Evolutionary conservation across 2,113 vertebrate genomes (phyloP).

Genomic region (Stercorarius parasiticus): DNA sequence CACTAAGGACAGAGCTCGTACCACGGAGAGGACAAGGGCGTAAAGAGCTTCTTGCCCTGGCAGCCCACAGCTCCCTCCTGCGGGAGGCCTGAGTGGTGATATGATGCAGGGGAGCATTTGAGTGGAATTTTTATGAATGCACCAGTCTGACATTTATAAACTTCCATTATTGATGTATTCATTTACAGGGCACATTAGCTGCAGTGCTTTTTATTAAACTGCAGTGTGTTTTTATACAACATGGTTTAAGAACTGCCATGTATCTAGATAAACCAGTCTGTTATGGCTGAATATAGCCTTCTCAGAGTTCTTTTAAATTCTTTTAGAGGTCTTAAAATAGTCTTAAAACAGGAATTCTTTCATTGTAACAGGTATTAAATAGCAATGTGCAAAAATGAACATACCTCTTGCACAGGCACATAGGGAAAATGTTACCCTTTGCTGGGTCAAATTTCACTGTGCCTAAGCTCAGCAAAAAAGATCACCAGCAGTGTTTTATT

Average conservation of each 20-base stretch:
- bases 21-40: background rate
- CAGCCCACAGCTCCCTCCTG: background rate
- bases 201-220: slow-evolving; percentile 20
- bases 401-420: background rate
- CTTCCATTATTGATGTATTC: background rate
- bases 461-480: background rate
- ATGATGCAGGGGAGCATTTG: background rate
- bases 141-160: background rate
- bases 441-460: background rate
- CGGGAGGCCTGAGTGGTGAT: background rate
- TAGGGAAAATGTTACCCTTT: background rate
- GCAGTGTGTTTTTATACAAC: background rate
- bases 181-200: background rate
- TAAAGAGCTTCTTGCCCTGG: background rate
- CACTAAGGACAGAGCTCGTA: background rate
- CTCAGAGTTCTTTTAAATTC: background rate
- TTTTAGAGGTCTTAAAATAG: slow-evolving; percentile 20
- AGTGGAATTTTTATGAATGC: slow-evolving; percentile 1
- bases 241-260: background rate
- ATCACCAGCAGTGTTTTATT: background rate
- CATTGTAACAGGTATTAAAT: slow-evolving; percentile 27
- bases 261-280: background rate
- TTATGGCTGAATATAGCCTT: background rate
- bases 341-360: slow-evolving; percentile 24
- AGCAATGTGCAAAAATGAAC: background rate